A percentile compares a stretch with the other conserved stretches of the same genome.
Evolutionary conservation across 2,113 vertebrate genomes (phyloP).

Genomic region (Hemiscyllium ocellatum): DNA sequence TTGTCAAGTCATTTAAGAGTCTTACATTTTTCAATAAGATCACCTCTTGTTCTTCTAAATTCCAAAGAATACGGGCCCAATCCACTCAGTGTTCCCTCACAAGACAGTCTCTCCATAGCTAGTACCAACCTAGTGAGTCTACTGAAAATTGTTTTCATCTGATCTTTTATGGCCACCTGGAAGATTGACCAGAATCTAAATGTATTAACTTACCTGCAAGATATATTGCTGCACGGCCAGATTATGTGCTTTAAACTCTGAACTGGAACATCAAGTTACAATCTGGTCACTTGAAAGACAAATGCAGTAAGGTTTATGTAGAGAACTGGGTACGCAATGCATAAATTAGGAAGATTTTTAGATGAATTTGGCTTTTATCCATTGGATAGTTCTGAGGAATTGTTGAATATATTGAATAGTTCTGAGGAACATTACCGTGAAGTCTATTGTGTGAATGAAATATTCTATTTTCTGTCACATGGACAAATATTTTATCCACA

Average conservation of each 20-base stretch:
- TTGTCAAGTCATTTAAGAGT: too few relatives aligned
- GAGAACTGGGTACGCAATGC: too few relatives aligned
- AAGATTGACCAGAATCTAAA: background rate
- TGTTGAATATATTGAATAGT: too few relatives aligned
- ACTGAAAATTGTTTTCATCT: background rate
- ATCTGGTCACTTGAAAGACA: background rate
- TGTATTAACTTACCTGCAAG: background rate
- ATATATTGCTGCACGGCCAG: background rate
- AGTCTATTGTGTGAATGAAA: background rate
- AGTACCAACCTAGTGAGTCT: too few relatives aligned
- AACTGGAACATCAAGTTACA: background rate
- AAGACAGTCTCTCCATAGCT: too few relatives aligned
- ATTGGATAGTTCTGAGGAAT: background rate
- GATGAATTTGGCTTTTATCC: background rate
- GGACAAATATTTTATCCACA: background rate
- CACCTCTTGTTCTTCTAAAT: too few relatives aligned
- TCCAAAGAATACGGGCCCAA: too few relatives aligned
- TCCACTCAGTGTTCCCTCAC: too few relatives aligned
- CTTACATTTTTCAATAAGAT: too few relatives aligned
- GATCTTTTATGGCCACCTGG: background rate
- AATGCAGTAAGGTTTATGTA: background rate
- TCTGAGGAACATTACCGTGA: background rate
- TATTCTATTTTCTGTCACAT: background rate
- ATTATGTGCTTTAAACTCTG: background rate
- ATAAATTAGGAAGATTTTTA: background rate